These are phyloP conservation scores for Trichopria drosophilae DNA, from an alignment of 2,888 invertebrate genomes.

Conservation along the genomic window DNA sequence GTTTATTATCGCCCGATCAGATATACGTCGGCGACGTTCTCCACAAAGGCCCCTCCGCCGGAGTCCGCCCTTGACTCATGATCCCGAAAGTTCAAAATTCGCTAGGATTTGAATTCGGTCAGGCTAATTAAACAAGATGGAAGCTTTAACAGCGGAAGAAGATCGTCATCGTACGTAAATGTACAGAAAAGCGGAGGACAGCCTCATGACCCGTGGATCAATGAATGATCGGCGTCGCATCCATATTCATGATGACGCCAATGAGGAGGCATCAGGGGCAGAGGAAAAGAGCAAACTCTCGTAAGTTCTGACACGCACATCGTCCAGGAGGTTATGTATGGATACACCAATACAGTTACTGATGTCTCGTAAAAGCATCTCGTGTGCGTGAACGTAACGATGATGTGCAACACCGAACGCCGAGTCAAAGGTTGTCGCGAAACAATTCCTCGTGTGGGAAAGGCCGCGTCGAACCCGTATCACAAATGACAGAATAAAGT, in stretches of 20 bases:
- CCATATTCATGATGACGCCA: slow-evolving; percentile 47
- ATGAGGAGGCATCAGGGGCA: slow-evolving; percentile 30
- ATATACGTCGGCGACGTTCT: too few relatives aligned
- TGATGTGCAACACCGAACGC: slow-evolving; percentile 49
- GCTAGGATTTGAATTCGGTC: too few relatives aligned
- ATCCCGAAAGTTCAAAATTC: too few relatives aligned
- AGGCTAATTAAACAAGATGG: too few relatives aligned
- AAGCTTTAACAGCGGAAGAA: too few relatives aligned
- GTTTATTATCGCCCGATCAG: too few relatives aligned
- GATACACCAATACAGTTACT: slow-evolving; percentile 19
- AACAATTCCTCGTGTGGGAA: slow-evolving; percentile 57
- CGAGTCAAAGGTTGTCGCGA: slow-evolving; percentile 54
- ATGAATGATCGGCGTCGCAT: slow-evolving; percentile 49
- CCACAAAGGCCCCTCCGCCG: too few relatives aligned
- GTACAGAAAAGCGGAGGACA: slow-evolving; percentile 40
- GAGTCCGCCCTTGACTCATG: too few relatives aligned
- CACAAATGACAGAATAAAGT: slow-evolving; percentile 43
- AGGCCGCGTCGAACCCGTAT: slow-evolving; percentile 43
- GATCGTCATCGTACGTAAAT: slow-evolving; percentile 33
- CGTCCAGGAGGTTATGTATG: background rate
- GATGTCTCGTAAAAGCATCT: slow-evolving; percentile 31
- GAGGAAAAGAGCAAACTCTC: slow-evolving; percentile 24
- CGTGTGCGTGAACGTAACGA: slow-evolving; percentile 49
- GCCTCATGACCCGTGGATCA: slow-evolving; percentile 54
- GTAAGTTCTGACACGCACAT: slow-evolving; percentile 11